Evolutionary conservation across 1,140 invertebrate genomes (phyloP).

Genomic region (Brachionus paranguensis): DNA sequence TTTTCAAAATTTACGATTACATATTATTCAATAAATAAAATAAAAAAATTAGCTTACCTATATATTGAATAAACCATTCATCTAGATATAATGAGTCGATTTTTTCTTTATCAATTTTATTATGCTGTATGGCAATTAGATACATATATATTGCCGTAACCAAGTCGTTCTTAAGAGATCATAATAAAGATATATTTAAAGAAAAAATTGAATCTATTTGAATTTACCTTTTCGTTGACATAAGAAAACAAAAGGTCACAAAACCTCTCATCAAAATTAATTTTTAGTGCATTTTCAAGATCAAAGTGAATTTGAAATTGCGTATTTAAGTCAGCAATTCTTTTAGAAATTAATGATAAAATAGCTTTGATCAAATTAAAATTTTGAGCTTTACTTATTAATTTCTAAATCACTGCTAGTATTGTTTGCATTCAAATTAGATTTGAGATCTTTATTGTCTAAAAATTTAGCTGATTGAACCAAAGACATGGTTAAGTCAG

Average conservation of each 20-base stretch:
- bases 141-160: conserved; percentile 6
- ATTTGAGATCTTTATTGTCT: neutral
- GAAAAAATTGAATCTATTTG: neutral
- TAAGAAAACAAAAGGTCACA: neutral
- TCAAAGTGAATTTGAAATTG: neutral
- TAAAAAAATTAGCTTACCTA: neutral
- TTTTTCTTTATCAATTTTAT: conserved; percentile 7
- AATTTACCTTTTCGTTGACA: neutral
- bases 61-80: conserved; percentile 25
- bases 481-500: neutral
- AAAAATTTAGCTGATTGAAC: neutral
- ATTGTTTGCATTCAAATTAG: neutral
- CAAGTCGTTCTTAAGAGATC: neutral
- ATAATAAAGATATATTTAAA: neutral
- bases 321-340: neutral
- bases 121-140: neutral
- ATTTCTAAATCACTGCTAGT: conserved; percentile 4
- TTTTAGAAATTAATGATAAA: neutral
- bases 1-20: neutral
- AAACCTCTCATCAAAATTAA: conserved; percentile 15
- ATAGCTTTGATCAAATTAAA: neutral
- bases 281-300: neutral
- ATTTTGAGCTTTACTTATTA: neutral
- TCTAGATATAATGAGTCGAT: neutral
- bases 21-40: neutral